A percentile compares a stretch with the other conserved stretches of the same genome.
Evolutionary conservation across 2,113 vertebrate genomes (phyloP).

Genomic region (Pogonocichla stellata): DNA sequence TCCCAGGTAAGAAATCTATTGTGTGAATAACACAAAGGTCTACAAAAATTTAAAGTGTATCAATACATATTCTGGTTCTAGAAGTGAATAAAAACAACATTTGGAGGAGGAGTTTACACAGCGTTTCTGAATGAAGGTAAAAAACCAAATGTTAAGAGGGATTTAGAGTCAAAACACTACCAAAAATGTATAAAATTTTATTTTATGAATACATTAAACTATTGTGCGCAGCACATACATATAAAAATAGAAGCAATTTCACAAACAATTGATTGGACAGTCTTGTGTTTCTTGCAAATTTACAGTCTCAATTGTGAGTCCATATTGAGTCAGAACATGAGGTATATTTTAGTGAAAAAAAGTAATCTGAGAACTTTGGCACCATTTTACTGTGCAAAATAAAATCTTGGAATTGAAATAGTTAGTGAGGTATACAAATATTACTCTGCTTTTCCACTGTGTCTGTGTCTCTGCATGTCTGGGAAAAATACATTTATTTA

Average conservation of each 20-base stretch:
- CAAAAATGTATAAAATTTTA: conserved; percentile 85
- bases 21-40: background rate
- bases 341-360: conserved; percentile 80
- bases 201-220: conserved; percentile 86
- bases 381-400: conserved; percentile 80
- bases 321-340: conserved; percentile 85
- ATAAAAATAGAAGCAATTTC: conserved; percentile 93
- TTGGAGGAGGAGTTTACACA: background rate
- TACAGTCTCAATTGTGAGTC: conserved; percentile 84
- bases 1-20: background rate
- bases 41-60: background rate
- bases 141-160: conserved; percentile 22
- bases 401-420: conserved; percentile 74
- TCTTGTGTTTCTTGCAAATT: conserved; percentile 82
- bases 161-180: conserved; percentile 57
- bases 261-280: conserved; percentile 83
- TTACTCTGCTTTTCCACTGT: conserved; percentile 35
- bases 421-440: conserved; percentile 81
- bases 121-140: background rate
- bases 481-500: background rate
- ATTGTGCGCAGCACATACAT: conserved; percentile 97
- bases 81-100: background rate
- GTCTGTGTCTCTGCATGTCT: background rate
- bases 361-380: conserved; percentile 66
- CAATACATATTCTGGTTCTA: background rate